Conservation (phyloP, 2,888 invertebrate genomes). For the Atrina japonica region DNA sequence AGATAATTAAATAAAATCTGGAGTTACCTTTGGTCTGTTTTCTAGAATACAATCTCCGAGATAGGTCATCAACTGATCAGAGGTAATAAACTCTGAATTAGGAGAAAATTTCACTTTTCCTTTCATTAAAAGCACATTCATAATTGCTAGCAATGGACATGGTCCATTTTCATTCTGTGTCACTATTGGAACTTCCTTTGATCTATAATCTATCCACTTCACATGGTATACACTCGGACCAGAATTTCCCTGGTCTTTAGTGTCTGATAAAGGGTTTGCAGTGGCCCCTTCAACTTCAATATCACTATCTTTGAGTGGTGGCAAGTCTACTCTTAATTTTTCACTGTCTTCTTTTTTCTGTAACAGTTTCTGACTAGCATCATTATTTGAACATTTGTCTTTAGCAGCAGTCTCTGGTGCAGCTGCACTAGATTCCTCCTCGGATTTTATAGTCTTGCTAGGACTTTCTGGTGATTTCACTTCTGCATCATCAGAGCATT, state of each 20-base stretch:
- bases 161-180: slow-evolving; percentile 85
- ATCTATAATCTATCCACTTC: slow-evolving; percentile 82
- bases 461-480: not conserved
- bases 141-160: slow-evolving; percentile 84
- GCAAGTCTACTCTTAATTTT: slow-evolving; percentile 39
- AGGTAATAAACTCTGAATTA: slow-evolving; percentile 81
- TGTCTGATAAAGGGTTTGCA: slow-evolving; percentile 21
- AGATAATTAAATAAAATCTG: not conserved
- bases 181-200: slow-evolving; percentile 81
- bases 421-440: not conserved
- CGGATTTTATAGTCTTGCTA: not conserved
- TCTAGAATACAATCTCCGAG: slow-evolving; percentile 82
- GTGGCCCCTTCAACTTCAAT: slow-evolving; percentile 12
- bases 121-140: slow-evolving; percentile 83
- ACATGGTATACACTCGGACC: slow-evolving; percentile 81
- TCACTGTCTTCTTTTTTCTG: slow-evolving; percentile 6
- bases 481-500: too few relatives aligned
- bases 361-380: too few relatives aligned
- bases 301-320: slow-evolving; percentile 29
- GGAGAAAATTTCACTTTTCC: slow-evolving; percentile 80
- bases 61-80: slow-evolving; percentile 82
- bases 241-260: slow-evolving; percentile 3
- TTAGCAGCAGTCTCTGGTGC: not conserved
- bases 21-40: slow-evolving; percentile 80
- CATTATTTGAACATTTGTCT: too few relatives aligned